Evolutionary conservation across 2,888 invertebrate species (phyloP), one percentile per base, ranked within the genome.

Genomic region (Lithosia quadra): DNA sequence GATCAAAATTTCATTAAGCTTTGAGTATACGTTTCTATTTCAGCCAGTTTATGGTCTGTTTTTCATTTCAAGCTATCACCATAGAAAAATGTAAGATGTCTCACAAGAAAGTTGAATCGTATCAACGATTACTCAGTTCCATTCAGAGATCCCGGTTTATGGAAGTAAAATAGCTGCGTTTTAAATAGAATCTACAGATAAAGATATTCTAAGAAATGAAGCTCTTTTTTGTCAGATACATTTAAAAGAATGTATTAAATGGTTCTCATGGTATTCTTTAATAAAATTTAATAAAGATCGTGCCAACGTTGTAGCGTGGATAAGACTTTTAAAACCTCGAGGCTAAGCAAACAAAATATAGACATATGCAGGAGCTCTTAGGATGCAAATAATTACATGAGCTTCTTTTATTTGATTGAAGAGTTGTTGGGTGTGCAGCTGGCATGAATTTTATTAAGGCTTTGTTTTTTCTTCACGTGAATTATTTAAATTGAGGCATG

Each of bases 311-410:
- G 15, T 56, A 56, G 13, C 56, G 1, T 24, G 22, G 24, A 24
- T 56, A 24, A 24, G 13, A 22, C 22, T 56, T 56, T 56, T 56
- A 8, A 56, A 56, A 24, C 56, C 56, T 56, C 56, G 56, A 43
- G 28, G 56, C 18, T 56, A 56, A 28, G 56, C 15, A 56, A 49
- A n/a, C 9, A 49, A 24, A 28, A 7, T 24, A 13, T 56, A 56
- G 43, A 43, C 18, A 43, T 43, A 43, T 43, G 43, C 24, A 24
- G 21, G 53, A 13, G 22, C 56, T 59, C 59, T n/a, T 59, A 10
- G n/a, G 59, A 33, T 36, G 34, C 21, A 59, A 33, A 21, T 59
- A 15, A 24, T 56, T 56, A 56, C 28, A 18, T 43, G 24, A 24
- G 28, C 36, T 11, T 59, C 11, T 34, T 59, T 34, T 59, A 34